These are phyloP conservation scores for Leptosomus discolor DNA, from an alignment of 2,113 vertebrate species.

Conservation along the genomic window DNA sequence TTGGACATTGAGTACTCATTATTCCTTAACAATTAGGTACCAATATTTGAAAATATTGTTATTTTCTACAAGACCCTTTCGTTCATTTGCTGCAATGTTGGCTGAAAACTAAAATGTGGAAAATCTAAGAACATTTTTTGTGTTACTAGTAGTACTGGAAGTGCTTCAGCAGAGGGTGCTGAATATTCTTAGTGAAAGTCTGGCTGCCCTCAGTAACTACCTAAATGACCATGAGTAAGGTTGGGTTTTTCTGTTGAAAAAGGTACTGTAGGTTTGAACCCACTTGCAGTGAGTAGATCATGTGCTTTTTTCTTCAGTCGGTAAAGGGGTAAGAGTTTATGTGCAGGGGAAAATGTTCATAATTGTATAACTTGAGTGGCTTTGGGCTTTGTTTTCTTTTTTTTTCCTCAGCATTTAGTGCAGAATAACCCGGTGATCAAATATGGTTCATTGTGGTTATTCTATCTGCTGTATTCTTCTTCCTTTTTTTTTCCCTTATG, in stretches of 20 bases:
- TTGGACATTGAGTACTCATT: neutral
- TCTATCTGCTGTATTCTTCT: neutral
- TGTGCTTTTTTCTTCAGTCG: neutral
- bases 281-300: neutral
- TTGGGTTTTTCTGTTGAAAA: neutral
- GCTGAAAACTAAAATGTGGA: neutral
- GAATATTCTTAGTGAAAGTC: neutral
- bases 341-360: neutral
- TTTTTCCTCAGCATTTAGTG: neutral
- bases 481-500: neutral
- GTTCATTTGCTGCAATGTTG: neutral
- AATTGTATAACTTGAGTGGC: neutral
- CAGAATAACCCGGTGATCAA: neutral
- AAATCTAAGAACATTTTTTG: neutral
- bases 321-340: neutral
- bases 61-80: neutral
- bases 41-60: neutral
- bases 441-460: neutral
- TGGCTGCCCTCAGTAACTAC: neutral
- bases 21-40: neutral
- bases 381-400: neutral
- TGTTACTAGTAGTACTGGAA: neutral
- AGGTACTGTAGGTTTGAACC: neutral
- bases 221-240: neutral
- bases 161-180: constrained; percentile 65